Percentiles rank a stretch among this genome's conserved stretches.
Evolutionary conservation across 2,888 invertebrate species (phyloP).

Genomic region (Limnephilus rhombicus): DNA sequence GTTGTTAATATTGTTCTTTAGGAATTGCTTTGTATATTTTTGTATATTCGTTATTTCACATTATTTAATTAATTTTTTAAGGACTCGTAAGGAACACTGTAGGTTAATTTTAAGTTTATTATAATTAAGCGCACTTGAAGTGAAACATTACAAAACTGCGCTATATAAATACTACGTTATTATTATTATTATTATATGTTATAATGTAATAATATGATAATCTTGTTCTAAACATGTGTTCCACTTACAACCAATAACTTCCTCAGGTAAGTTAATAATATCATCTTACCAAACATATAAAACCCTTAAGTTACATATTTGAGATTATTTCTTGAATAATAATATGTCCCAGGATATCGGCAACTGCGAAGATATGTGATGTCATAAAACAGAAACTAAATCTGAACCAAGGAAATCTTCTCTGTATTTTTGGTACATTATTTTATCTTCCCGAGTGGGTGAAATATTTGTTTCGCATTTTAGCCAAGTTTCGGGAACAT

Average conservation of each 20-base stretch:
- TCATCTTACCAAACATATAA: not conserved
- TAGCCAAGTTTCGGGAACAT: not conserved
- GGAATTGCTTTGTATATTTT: too few species aligned
- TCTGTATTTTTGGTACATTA: not conserved
- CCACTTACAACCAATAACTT: not conserved
- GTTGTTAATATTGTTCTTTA: too few species aligned
- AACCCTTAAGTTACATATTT: not conserved
- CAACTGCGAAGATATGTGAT: not conserved
- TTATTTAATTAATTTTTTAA: too few species aligned
- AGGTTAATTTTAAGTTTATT: too few species aligned
- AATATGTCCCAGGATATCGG: not conserved
- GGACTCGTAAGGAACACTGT: too few species aligned
- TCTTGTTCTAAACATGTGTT: not conserved
- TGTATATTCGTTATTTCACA: too few species aligned
- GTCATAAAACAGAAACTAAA: not conserved
- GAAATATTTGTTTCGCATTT: not conserved
- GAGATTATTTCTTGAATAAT: not conserved
- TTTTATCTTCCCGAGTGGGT: not conserved
- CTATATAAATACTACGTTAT: too few species aligned
- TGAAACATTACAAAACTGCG: too few species aligned
- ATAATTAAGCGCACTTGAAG: too few species aligned
- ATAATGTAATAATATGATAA: not conserved
- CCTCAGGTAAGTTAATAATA: not conserved
- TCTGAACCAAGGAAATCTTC: not conserved
- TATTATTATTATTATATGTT: too few species aligned